Evolutionary conservation across 2,113 vertebrate species (phyloP).

Genomic region (Cephalopholis sonnerati): DNA sequence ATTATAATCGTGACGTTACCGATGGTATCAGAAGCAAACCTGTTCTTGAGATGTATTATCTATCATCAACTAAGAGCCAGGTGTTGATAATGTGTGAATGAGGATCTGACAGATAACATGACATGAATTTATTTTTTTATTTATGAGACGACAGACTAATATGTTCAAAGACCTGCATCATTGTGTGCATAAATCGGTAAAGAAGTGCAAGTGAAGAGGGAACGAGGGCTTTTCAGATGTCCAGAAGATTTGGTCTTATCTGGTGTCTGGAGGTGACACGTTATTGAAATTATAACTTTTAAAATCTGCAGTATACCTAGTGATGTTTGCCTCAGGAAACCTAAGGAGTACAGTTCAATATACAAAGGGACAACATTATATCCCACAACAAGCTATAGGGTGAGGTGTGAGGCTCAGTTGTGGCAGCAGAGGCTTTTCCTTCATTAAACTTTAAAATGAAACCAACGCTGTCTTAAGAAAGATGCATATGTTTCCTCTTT

Average conservation of each 20-base stretch:
- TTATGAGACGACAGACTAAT: background rate
- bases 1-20: background rate
- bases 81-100: background rate
- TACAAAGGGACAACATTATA: conserved; percentile 3
- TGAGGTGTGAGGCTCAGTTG: conserved; percentile 1
- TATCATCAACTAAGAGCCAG: conserved; percentile 7
- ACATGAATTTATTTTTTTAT: background rate
- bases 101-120: conserved; percentile 16
- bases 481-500: background rate
- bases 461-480: background rate
- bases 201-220: conserved; percentile 25
- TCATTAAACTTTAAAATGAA: conserved; percentile 45
- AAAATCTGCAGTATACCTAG: background rate
- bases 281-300: background rate
- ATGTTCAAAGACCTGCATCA: background rate
- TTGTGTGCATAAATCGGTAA: background rate
- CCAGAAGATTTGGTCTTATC: background rate
- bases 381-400: background rate
- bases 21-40: conserved; percentile 13
- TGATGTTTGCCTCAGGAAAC: background rate
- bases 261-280: conserved; percentile 6
- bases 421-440: conserved; percentile 5
- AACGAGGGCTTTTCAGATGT: conserved; percentile 15
- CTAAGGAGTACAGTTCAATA: conserved; percentile 4
- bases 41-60: background rate